Conservation (phyloP, 2,888 invertebrate species). For the Sarcophaga rosellei region DNA sequence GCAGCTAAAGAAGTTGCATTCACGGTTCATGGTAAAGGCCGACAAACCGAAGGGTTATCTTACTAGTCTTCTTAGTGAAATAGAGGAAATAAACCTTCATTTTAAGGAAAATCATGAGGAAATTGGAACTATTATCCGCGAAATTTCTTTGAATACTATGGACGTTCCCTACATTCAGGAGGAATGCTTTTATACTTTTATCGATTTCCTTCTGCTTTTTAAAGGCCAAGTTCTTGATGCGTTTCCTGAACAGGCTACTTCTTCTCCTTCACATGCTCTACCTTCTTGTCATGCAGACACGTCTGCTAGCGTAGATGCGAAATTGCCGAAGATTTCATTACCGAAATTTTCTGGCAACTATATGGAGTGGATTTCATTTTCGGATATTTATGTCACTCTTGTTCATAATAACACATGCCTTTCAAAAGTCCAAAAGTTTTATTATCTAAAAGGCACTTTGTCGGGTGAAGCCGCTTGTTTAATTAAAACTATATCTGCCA, state of each 20-base stretch:
- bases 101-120: neutral
- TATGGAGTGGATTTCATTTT: too few relatives aligned
- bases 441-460: too few relatives aligned
- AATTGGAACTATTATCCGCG: neutral
- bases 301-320: conserved; percentile 2
- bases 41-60: conserved; percentile 1
- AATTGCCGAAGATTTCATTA: too few relatives aligned
- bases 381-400: too few relatives aligned
- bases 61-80: neutral
- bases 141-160: neutral
- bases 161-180: neutral
- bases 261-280: neutral
- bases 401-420: too few relatives aligned
- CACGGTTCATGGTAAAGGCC: neutral
- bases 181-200: neutral
- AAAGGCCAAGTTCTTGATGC: neutral
- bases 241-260: neutral
- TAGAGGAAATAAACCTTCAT: neutral
- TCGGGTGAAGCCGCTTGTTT: neutral
- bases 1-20: neutral
- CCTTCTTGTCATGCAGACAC: neutral
- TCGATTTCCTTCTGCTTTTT: neutral
- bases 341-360: too few relatives aligned
- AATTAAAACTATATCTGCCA: conserved; percentile 25
- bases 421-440: too few relatives aligned